Evolutionary conservation across 1,140 invertebrate species (phyloP).

Genomic region (Drosophila ficusphila): DNA sequence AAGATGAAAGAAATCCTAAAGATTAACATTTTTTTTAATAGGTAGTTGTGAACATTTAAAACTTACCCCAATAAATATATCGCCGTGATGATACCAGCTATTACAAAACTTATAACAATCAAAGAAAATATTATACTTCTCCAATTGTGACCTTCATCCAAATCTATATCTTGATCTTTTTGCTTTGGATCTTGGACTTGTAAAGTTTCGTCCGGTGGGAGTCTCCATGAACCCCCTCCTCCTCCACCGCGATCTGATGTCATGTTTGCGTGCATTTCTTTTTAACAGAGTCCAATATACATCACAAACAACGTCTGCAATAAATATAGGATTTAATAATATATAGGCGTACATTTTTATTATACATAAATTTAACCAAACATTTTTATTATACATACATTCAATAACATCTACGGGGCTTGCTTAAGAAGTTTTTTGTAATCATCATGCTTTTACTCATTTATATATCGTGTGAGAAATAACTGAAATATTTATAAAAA

Average conservation of each 20-base stretch:
- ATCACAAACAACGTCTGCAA: no score
- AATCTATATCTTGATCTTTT: conserved; percentile 88
- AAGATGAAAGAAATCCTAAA: background rate
- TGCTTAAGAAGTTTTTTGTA: no score
- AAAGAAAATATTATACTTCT: conserved; percentile 93
- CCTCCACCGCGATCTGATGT: conserved; percentile 89
- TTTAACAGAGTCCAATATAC: background rate
- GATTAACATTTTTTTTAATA: no score
- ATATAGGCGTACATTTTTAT: no score
- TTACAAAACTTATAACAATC: conserved; percentile 93
- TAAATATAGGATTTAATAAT: no score
- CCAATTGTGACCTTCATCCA: conserved; percentile 93
- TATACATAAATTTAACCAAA: no score
- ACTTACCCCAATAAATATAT: conserved; percentile 91
- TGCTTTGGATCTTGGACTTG: conserved; percentile 93
- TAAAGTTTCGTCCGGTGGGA: conserved; percentile 94
- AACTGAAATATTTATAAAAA: no score
- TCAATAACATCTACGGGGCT: no score
- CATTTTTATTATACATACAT: no score
- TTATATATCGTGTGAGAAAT: no score
- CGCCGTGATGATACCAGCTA: conserved; percentile 92
- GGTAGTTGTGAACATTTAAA: background rate
- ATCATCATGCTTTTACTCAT: no score
- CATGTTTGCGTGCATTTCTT: conserved; percentile 91
- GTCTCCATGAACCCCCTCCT: conserved; percentile 90